phyloP scores from a whole-genome alignment of 2,797 vertebrate genomes.

The Molothrus ater region DNA sequence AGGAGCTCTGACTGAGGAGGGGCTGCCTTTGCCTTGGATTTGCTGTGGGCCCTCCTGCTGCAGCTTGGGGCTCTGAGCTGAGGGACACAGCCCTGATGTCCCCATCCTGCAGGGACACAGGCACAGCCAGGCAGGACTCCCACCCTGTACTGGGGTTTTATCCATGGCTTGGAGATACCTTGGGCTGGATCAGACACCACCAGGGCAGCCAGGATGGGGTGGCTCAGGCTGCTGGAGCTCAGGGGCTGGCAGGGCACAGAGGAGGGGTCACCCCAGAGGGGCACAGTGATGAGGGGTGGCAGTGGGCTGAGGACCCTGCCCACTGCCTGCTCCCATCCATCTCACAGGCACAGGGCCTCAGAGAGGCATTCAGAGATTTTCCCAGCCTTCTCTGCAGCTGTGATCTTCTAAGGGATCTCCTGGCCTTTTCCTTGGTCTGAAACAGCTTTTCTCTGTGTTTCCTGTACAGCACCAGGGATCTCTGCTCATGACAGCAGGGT shows the following conservation, averaged over 20 bases:
- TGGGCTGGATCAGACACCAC: fast-evolving
- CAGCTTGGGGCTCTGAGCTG: too few relatives aligned
- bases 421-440: background rate
- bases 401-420: background rate
- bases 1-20: background rate
- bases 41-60: fast-evolving
- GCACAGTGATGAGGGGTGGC: background rate
- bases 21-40: background rate
- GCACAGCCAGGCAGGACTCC: fast-evolving
- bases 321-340: fast-evolving
- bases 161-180: fast-evolving
- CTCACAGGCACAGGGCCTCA: fast-evolving
- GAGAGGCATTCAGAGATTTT: background rate
- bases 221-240: background rate
- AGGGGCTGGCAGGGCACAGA: background rate
- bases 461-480: background rate
- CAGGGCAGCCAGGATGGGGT: fast-evolving
- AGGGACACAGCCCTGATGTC: background rate
- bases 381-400: background rate
- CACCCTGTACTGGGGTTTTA: background rate
- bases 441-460: background rate
- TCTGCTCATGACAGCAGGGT: fast-evolving
- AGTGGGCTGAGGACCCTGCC: background rate
- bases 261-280: background rate
- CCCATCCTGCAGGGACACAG: background rate